Evolutionary conservation across 2,888 invertebrate species (phyloP).

Genomic region (Perizoma affinitatum): DNA sequence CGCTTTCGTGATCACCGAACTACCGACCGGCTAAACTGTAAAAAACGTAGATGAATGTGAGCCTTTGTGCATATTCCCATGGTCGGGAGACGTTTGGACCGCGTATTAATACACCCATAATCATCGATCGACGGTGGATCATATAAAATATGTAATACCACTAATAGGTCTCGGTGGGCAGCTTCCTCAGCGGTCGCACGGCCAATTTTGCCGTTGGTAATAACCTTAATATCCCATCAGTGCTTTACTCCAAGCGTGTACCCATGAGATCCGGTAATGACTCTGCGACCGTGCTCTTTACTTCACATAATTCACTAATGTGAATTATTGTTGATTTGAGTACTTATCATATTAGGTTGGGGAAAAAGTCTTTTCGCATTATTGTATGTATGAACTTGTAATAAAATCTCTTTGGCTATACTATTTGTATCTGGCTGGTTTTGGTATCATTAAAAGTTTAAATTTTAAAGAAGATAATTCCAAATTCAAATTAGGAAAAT

Average conservation of each 20-base stretch:
- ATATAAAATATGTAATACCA: slow-evolving; percentile 81
- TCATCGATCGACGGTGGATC: slow-evolving; percentile 74
- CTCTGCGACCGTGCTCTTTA: slow-evolving; percentile 57
- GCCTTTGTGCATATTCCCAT: slow-evolving; percentile 74
- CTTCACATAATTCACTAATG: slow-evolving; percentile 61
- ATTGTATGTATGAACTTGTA: no score
- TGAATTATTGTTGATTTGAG: slow-evolving; percentile 43
- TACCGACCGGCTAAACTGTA: slow-evolving; percentile 78
- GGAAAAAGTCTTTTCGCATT: no score
- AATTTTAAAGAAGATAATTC: no score
- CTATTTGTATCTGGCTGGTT: no score
- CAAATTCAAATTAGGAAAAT: no score
- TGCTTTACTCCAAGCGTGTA: slow-evolving; percentile 74
- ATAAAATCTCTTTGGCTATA: no score
- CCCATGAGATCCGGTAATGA: slow-evolving; percentile 73
- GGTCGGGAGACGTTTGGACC: slow-evolving; percentile 71
- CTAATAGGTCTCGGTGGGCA: slow-evolving; percentile 78
- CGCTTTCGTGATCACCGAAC: slow-evolving; percentile 71
- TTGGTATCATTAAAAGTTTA: no score
- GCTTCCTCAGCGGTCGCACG: slow-evolving; percentile 82
- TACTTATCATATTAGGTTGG: slow-evolving; percentile 8
- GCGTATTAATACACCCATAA: slow-evolving; percentile 80
- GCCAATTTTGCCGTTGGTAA: slow-evolving; percentile 79
- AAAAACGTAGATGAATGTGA: slow-evolving; percentile 75
- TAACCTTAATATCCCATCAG: slow-evolving; percentile 81